A percentile compares a stretch with the other conserved stretches of the same genome.
These are phyloP conservation scores for Drosophila flavopinicola DNA, from an alignment of 2,888 invertebrate species.

Conservation along the genomic window DNA sequence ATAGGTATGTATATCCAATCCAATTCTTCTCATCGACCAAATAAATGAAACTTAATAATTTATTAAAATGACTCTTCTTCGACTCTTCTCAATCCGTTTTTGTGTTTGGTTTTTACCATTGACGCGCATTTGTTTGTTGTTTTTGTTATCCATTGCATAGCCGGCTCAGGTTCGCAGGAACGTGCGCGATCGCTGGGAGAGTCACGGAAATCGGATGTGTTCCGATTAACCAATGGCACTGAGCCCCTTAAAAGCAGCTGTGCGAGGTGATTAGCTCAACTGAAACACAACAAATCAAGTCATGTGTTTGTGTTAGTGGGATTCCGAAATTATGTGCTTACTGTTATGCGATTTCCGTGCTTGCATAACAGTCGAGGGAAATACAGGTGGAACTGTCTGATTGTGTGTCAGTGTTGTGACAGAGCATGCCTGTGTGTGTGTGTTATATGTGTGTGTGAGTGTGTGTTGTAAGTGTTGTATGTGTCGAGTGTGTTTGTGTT, in stretches of 20 bases:
- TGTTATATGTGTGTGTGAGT: background rate
- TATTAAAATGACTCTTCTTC: slow-evolving; percentile 29
- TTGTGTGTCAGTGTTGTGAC: slow-evolving; percentile 33
- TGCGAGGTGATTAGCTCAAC: slow-evolving; percentile 71
- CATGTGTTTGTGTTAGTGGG: slow-evolving; percentile 17
- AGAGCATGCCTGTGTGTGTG: slow-evolving; percentile 6
- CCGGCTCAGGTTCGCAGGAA: slow-evolving; percentile 24
- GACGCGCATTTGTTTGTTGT: slow-evolving; percentile 50
- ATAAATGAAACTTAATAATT: slow-evolving; percentile 49
- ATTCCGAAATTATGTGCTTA: slow-evolving; percentile 18
- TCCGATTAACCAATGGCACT: slow-evolving; percentile 75
- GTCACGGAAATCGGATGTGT: slow-evolving; percentile 72
- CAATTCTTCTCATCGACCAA: slow-evolving; percentile 47
- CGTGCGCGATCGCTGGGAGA: slow-evolving; percentile 38
- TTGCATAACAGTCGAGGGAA: slow-evolving; percentile 57
- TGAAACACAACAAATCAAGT: too few species aligned
- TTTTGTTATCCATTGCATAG: slow-evolving; percentile 65
- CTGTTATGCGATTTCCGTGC: slow-evolving; percentile 76
- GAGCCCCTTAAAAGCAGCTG: slow-evolving; percentile 81
- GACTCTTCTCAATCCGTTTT: background rate
- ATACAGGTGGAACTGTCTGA: slow-evolving; percentile 50
- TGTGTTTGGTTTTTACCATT: slow-evolving; percentile 35
- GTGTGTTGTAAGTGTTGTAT: slow-evolving; percentile 19
- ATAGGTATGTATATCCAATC: slow-evolving; percentile 23
- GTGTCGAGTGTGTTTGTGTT: slow-evolving; percentile 17